Evolutionary conservation across 1,140 invertebrate species (phyloP), one percentile per base, ranked within the genome.

Genomic region (Diabrotica virgifera): DNA sequence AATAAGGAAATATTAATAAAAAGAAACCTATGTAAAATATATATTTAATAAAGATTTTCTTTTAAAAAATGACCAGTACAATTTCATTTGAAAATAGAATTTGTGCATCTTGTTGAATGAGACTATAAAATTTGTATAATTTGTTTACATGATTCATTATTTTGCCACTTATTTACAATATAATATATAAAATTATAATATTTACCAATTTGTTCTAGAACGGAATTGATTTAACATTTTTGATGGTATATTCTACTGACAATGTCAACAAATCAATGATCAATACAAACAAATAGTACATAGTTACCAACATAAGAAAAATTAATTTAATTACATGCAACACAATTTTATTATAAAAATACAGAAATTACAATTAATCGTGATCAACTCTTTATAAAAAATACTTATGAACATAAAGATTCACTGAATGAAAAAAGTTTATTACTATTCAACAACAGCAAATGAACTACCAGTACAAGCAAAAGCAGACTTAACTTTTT

Each of bases 401-500:
- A 77, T 76, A 77, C 73, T 76, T 75, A 74, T 70, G 63, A 72
- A 77, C 57, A 62, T 59, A 52, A 62, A 66, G 53, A 59, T 62
- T 50, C 61, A 66, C 54, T 53, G 65, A 62, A 61, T 66, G 36
- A 66, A 66, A 52, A 57, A 46, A 46, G 40, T 51, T 58, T 50
- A 51, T 63, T 67, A 57, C 70, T 74, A 74, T 76, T 82, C 75
- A 70, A 82, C 70, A 72, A 83, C 72, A 52, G 81, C 83, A 73
- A 86, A 85, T 64, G 83, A 84, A 68, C 85, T 84, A 67, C 82
- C 84, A 62, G 82, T 82, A 67, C 85, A 84, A 65, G 79, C 75
- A 64, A 82, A 84, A 66, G 84, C 74, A 5, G 72, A 71, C 62
- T 78, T 70, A 36, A 79, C 78, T 55, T 74, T 77, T 36, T 65